Evolutionary conservation across 1,140 invertebrate species (phyloP).

Genomic region (Pemphigus obesinymphae): DNA sequence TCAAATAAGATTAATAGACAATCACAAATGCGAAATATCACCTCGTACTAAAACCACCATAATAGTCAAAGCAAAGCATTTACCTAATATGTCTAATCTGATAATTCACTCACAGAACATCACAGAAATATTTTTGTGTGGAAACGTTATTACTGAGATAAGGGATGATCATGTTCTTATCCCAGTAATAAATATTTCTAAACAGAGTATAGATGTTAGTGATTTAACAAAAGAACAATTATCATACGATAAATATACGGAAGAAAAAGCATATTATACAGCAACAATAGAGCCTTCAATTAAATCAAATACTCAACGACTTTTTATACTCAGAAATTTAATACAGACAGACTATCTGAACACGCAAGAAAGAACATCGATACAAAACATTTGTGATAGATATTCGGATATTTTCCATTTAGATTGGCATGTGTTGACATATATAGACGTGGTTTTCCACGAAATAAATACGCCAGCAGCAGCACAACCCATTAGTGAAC

Average conservation of each 20-base stretch:
- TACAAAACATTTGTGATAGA: too few species aligned
- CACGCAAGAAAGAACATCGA: constrained; percentile 38
- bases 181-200: too few species aligned
- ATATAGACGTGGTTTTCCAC: too few species aligned
- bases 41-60: neutral
- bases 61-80: too few species aligned
- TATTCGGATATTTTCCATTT: too few species aligned
- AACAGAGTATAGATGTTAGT: neutral
- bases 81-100: neutral
- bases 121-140: neutral
- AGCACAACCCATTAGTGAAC: constrained; percentile 45
- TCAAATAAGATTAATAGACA: neutral
- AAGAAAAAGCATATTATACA: neutral
- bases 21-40: neutral
- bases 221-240: neutral
- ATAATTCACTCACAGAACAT: neutral
- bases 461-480: too few species aligned
- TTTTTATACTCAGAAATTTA: too few species aligned
- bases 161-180: neutral
- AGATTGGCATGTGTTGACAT: too few species aligned
- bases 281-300: neutral
- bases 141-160: neutral
- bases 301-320: neutral
- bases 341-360: constrained; percentile 43
- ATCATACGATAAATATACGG: neutral